These are phyloP conservation scores for Ctena decussata DNA, from an alignment of 2,888 invertebrate genomes.

Conservation along the genomic window DNA sequence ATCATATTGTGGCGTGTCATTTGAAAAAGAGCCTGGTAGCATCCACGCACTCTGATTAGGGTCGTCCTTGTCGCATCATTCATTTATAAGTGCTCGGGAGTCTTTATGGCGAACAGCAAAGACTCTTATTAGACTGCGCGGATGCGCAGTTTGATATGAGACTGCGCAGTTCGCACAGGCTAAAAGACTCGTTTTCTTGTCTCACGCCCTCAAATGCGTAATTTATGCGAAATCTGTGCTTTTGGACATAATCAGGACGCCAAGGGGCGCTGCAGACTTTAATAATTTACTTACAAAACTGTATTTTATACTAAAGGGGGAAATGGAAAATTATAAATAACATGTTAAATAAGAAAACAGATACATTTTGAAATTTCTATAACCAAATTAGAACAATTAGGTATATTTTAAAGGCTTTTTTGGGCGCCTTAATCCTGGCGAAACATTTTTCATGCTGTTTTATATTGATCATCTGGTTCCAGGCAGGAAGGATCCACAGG, in stretches of 20 bases:
- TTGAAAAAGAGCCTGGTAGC: too few relatives aligned
- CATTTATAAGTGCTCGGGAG: too few relatives aligned
- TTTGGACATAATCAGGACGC: neutral
- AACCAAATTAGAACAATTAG: neutral
- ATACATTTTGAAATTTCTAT: neutral
- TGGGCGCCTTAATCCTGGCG: neutral
- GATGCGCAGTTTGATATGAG: too few relatives aligned
- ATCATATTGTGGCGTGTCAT: too few relatives aligned
- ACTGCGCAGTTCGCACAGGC: too few relatives aligned
- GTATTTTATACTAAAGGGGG: neutral
- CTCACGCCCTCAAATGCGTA: too few relatives aligned
- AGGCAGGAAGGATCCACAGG: too few relatives aligned
- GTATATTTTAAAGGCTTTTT: neutral
- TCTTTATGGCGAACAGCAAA: too few relatives aligned
- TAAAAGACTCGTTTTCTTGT: too few relatives aligned
- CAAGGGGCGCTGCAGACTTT: neutral
- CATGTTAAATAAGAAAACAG: neutral
- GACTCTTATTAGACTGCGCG: too few relatives aligned
- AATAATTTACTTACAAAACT: neutral
- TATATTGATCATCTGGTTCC: neutral
- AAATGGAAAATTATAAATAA: neutral
- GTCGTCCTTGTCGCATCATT: too few relatives aligned
- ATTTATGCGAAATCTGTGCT: conserved; percentile 1
- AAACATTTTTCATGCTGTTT: neutral
- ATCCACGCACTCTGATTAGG: too few relatives aligned